Conservation (phyloP, 2,888 invertebrate genomes). For the Flexamia atlantica region DNA sequence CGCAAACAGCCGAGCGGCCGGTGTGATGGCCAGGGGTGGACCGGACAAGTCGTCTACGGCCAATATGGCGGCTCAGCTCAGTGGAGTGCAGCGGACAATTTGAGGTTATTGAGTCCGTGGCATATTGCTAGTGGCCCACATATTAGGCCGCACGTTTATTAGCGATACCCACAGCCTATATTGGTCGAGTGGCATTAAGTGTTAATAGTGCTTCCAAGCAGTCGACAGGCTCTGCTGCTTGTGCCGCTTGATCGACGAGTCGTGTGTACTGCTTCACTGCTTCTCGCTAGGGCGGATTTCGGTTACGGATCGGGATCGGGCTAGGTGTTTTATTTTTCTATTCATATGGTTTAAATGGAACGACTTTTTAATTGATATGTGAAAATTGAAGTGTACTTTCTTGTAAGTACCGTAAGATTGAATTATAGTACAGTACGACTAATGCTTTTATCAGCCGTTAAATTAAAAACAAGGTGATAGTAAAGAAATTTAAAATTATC, state of each 20-base stretch:
- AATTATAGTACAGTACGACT: too few relatives aligned
- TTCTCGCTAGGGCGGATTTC: not conserved
- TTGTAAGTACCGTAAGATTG: too few relatives aligned
- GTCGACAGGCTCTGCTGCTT: not conserved
- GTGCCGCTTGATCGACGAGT: not conserved
- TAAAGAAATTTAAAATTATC: too few relatives aligned
- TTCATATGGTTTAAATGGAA: too few relatives aligned
- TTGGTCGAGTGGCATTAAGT: constrained; percentile 45
- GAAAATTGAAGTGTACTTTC: too few relatives aligned
- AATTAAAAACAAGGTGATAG: too few relatives aligned
- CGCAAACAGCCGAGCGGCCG: not conserved
- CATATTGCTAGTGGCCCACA: constrained; percentile 46
- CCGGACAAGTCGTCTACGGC: constrained; percentile 9
- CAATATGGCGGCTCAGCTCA: constrained; percentile 18
- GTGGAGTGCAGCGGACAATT: constrained; percentile 48
- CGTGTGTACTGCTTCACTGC: not conserved
- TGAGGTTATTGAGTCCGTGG: constrained; percentile 52
- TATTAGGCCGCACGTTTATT: constrained; percentile 54
- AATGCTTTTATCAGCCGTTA: too few relatives aligned
- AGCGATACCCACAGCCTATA: constrained; percentile 44
- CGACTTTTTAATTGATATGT: too few relatives aligned
- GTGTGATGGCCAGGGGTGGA: not conserved
- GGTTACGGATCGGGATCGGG: too few relatives aligned
- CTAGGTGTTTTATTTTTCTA: too few relatives aligned
- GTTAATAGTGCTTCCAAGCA: constrained; percentile 17